Percentiles rank a stretch among this genome's conserved stretches.
phyloP scores from a whole-genome alignment of 2,888 invertebrate species.

The Nesidiocoris tenuis region DNA sequence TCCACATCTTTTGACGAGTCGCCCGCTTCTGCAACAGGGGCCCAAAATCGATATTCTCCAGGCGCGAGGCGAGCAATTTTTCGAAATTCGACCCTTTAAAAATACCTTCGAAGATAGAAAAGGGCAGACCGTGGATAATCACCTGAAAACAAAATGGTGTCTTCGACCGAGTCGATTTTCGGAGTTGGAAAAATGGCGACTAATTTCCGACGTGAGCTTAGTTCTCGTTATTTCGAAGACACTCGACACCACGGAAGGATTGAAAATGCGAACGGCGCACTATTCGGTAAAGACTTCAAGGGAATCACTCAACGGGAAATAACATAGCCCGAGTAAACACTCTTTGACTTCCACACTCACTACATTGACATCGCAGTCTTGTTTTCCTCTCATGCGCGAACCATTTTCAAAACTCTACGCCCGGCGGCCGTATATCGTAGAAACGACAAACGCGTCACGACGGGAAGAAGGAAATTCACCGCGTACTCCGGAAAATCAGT shows the following conservation, averaged over 20 bases:
- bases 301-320: not conserved
- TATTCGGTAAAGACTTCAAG: no score
- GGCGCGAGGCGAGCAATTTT: no score
- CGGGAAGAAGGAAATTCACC: not conserved
- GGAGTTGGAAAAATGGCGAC: not conserved
- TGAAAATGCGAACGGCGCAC: no score
- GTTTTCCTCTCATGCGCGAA: not conserved
- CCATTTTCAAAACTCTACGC: not conserved
- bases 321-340: not conserved
- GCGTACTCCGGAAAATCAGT: not conserved
- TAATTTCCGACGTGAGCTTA: not conserved
- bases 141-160: slow-evolving; percentile 43
- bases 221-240: not conserved
- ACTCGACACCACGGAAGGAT: not conserved
- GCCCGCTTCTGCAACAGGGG: not conserved
- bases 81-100: no score
- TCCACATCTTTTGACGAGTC: slow-evolving; percentile 47
- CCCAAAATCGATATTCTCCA: not conserved
- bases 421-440: not conserved
- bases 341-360: not conserved
- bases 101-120: no score
- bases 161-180: not conserved
- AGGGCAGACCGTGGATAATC: slow-evolving; percentile 15
- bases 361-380: not conserved
- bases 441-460: not conserved